Conservation (phyloP, 2,113 vertebrate genomes). For the Larimichthys polyactis region DNA sequence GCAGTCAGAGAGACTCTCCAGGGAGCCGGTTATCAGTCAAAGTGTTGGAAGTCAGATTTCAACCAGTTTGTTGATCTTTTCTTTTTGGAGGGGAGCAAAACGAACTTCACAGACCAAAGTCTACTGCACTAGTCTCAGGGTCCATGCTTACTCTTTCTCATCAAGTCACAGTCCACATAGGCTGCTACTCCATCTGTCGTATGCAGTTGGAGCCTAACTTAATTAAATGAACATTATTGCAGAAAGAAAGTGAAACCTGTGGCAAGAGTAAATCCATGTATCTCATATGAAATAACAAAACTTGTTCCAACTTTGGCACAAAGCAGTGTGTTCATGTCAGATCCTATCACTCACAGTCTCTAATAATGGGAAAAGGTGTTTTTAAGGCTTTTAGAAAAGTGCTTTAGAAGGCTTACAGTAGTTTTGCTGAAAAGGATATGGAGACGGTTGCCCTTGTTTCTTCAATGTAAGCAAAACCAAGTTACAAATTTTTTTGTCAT, state of each 20-base stretch:
- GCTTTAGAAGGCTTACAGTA: not conserved
- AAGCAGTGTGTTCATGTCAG: not conserved
- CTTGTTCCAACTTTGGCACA: not conserved
- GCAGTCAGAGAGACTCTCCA: constrained; percentile 8
- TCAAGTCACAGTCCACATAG: not conserved
- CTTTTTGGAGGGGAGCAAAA: not conserved
- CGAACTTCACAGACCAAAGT: not conserved
- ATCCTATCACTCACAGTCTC: not conserved
- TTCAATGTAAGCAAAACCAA: not conserved
- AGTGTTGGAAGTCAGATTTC: constrained; percentile 34
- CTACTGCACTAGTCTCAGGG: not conserved
- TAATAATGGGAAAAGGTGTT: no score
- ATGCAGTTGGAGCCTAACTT: not conserved
- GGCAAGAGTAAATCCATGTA: not conserved
- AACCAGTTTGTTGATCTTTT: not conserved
- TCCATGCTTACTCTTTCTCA: not conserved
- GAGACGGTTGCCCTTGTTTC: not conserved
- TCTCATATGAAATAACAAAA: not conserved
- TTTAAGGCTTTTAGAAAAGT: not conserved
- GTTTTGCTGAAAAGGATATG: not conserved
- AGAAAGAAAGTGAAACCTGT: not conserved
- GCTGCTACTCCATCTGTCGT: not conserved
- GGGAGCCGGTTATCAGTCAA: constrained; percentile 33
- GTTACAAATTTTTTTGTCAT: not conserved
- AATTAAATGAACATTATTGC: not conserved